phyloP scores from a whole-genome alignment of 2,113 vertebrate species.

The Sebastes schlegelii region DNA sequence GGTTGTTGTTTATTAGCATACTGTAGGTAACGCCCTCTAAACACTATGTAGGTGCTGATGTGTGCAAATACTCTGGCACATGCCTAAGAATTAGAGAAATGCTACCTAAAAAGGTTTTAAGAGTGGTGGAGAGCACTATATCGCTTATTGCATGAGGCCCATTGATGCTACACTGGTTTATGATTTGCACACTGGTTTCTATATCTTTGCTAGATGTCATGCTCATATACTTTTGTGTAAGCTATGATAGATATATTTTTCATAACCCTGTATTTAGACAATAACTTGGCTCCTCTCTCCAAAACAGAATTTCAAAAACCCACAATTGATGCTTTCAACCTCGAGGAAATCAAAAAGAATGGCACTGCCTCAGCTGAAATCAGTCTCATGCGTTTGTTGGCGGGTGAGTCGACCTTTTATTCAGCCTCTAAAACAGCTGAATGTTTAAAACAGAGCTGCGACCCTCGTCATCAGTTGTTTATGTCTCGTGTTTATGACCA shows the following conservation, averaged over 20 bases:
- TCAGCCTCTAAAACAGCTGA: neutral
- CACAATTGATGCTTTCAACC: neutral
- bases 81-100: no score
- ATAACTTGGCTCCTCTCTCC: neutral
- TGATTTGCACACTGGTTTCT: neutral
- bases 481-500: neutral
- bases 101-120: no score
- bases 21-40: no score
- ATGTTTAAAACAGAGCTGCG: neutral
- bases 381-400: conserved; percentile 75
- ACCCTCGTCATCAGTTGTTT: neutral
- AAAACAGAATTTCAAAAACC: conserved; percentile 30
- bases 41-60: no score
- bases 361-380: conserved; percentile 71
- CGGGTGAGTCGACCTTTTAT: conserved; percentile 76
- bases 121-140: no score
- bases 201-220: neutral
- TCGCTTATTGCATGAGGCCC: no score
- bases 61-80: no score
- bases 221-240: neutral
- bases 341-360: neutral
- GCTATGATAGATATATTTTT: neutral
- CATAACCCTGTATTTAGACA: conserved; percentile 27
- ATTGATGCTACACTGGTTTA: neutral
- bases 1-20: no score